These are phyloP conservation scores for Arenicola marina DNA, from an alignment of 2,888 invertebrate species.

Conservation along the genomic window DNA sequence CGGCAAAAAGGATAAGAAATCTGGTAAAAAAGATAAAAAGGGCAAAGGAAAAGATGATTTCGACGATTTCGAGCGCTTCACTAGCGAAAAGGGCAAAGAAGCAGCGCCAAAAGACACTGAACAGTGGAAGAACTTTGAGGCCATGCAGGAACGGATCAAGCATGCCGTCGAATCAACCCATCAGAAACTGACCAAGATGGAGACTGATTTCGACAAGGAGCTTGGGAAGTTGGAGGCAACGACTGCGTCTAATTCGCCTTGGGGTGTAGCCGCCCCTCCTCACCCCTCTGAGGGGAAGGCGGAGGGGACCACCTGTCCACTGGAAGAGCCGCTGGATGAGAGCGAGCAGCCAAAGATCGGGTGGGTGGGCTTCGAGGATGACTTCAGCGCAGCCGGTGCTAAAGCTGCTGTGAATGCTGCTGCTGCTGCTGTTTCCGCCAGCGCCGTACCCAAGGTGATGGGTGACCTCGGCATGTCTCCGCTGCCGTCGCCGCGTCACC, in stretches of 20 bases:
- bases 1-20: not conserved
- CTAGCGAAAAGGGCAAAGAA: not conserved
- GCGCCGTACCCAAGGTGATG: slow-evolving; percentile 2
- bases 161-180: slow-evolving; percentile 5
- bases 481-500: slow-evolving; percentile 35
- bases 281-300: not conserved
- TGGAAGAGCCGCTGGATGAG: not conserved
- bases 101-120: not conserved
- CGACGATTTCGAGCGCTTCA: slow-evolving; percentile 10
- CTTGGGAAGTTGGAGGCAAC: not conserved
- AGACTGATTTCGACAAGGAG: slow-evolving; percentile 8
- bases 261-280: not conserved
- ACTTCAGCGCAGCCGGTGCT: not conserved
- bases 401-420: too few species aligned
- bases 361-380: slow-evolving; percentile 19
- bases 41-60: slow-evolving; percentile 10
- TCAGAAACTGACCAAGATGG: slow-evolving; percentile 5
- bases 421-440: slow-evolving; percentile 3
- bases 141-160: slow-evolving; percentile 12
- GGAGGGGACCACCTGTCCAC: not conserved
- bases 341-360: not conserved
- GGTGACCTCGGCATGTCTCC: slow-evolving; percentile 34
- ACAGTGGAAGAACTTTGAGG: slow-evolving; percentile 15
- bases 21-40: slow-evolving; percentile 14
- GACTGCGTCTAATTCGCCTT: slow-evolving; percentile 12